Percentiles rank a stretch among this genome's conserved stretches.
These are phyloP conservation scores for Scaptodrosophila lebanonensis DNA, from an alignment of 1,140 invertebrate species.

Conservation along the genomic window DNA sequence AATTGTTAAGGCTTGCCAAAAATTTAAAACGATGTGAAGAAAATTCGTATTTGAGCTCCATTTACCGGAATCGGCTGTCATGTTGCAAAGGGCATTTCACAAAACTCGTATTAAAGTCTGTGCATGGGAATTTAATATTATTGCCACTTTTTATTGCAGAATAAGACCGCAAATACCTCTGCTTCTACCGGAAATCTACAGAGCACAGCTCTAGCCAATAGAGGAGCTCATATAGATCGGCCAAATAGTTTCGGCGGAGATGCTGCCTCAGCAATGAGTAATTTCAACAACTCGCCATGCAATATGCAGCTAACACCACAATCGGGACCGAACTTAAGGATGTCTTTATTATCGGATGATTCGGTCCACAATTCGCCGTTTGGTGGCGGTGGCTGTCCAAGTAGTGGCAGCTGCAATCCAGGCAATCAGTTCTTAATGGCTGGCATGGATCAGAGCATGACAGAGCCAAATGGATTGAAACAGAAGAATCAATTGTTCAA, in stretches of 20 bases:
- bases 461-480: constrained; percentile 1
- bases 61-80: no score
- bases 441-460: constrained; percentile 13
- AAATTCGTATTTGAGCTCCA: no score
- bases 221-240: constrained; percentile 9
- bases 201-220: constrained; percentile 17
- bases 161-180: constrained; percentile 26
- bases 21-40: no score
- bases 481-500: constrained; percentile 20
- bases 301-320: no score
- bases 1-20: no score
- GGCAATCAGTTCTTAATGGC: constrained; percentile 19
- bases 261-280: neutral
- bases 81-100: no score
- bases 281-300: no score
- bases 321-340: no score
- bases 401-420: constrained; percentile 17
- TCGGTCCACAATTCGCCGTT: constrained; percentile 32
- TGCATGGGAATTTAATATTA: neutral
- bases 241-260: constrained; percentile 36
- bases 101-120: neutral
- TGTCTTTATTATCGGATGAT: no score
- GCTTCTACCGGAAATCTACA: constrained; percentile 45
- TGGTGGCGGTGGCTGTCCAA: constrained; percentile 9
- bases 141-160: constrained; percentile 11